Evolutionary conservation across 2,888 invertebrate genomes (phyloP).

Genomic region (Tholera decimalis): DNA sequence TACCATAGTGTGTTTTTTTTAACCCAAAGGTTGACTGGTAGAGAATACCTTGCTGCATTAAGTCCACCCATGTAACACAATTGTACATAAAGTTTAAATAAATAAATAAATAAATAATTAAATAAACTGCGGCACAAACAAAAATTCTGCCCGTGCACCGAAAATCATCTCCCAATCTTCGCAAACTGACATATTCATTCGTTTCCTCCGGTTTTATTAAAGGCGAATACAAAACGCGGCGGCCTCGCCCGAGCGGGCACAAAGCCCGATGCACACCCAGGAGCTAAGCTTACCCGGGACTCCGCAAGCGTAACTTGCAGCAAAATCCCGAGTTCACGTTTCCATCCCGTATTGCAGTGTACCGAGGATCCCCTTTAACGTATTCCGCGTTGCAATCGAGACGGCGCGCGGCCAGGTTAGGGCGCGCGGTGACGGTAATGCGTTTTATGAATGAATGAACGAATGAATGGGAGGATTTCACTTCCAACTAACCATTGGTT

Average conservation of each 20-base stretch:
- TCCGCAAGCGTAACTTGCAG: conserved; percentile 81
- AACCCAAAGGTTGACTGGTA: too few relatives aligned
- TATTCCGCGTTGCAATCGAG: conserved; percentile 81
- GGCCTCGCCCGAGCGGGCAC: conserved; percentile 72
- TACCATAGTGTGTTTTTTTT: too few relatives aligned
- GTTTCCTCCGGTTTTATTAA: conserved; percentile 77
- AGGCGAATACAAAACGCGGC: conserved; percentile 79
- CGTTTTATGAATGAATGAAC: conserved; percentile 88
- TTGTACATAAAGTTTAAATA: too few relatives aligned
- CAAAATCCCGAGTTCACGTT: conserved; percentile 85
- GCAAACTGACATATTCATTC: conserved; percentile 73
- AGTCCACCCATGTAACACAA: too few relatives aligned
- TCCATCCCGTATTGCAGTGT: conserved; percentile 81
- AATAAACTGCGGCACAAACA: conserved; percentile 11
- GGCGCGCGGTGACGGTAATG: conserved; percentile 80
- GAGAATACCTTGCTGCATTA: too few relatives aligned
- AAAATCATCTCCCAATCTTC: conserved; percentile 55
- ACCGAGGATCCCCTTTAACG: conserved; percentile 79
- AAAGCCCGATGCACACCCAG: conserved; percentile 77
- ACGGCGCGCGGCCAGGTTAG: conserved; percentile 68
- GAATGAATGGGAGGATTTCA: conserved; percentile 86
- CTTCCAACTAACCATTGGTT: conserved; percentile 84
- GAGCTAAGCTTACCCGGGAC: conserved; percentile 79
- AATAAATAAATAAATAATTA: too few relatives aligned
- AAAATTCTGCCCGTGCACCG: conserved; percentile 19